Conservation (phyloP, 2,888 invertebrate genomes). For the Aethes cnicana region DNA sequence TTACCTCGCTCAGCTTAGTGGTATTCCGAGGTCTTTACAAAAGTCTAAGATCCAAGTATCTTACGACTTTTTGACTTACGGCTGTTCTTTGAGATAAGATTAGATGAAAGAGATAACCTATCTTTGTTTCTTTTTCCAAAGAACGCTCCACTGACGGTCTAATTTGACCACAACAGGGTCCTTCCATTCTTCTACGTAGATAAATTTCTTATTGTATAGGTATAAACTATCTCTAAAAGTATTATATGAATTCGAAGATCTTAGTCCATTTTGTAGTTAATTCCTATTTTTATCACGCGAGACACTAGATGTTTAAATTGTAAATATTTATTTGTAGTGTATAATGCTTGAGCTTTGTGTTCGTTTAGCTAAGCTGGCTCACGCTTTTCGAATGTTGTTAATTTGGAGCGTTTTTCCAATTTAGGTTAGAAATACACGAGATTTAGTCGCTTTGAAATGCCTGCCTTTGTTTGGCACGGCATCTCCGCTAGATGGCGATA, state of each 20-base stretch:
- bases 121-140: too few relatives aligned
- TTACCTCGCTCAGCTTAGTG: conserved; percentile 61
- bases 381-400: conserved; percentile 30
- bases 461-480: conserved; percentile 19
- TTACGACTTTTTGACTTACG: conserved; percentile 6
- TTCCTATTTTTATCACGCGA: conserved; percentile 52
- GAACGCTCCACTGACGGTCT: conserved; percentile 43
- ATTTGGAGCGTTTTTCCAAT: conserved; percentile 15
- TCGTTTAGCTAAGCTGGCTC: conserved; percentile 40
- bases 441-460: conserved; percentile 9
- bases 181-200: conserved; percentile 67
- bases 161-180: conserved; percentile 69
- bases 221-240: conserved; percentile 71
- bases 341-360: conserved; percentile 46
- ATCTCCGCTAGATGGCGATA: conserved; percentile 18
- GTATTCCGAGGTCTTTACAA: conserved; percentile 41
- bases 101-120: too few relatives aligned
- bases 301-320: conserved; percentile 47
- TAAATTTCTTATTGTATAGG: conserved; percentile 53
- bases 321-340: conserved; percentile 50
- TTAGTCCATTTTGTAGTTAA: conserved; percentile 57
- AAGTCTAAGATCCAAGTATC: conserved; percentile 16
- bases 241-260: conserved; percentile 50
- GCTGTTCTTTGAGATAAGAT: too few relatives aligned
- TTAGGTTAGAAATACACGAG: conserved; percentile 4